Conservation (phyloP, 2,113 vertebrate species). For the Otolemur garnettii region DNA sequence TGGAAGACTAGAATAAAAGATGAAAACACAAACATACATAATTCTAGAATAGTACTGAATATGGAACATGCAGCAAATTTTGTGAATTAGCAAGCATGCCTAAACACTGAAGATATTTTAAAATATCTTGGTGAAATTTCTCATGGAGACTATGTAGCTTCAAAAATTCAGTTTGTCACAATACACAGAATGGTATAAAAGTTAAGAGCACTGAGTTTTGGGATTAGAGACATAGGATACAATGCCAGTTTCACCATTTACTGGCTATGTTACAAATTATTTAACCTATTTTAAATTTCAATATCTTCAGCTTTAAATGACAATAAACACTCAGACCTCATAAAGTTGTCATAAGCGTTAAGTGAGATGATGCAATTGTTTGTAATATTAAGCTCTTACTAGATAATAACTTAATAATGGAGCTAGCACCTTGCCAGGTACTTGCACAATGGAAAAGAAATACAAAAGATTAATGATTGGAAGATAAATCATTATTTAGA, state of each 20-base stretch:
- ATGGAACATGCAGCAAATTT: background rate
- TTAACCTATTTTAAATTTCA: background rate
- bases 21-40: background rate
- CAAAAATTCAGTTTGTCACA: constrained; percentile 30
- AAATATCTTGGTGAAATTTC: constrained; percentile 47
- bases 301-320: background rate
- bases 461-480: background rate
- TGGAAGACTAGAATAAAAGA: constrained; percentile 5
- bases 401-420: constrained; percentile 28
- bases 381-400: constrained; percentile 20
- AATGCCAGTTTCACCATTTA: background rate
- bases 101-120: background rate
- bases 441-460: constrained; percentile 21
- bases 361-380: background rate
- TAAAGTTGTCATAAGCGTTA: background rate
- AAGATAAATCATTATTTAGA: background rate
- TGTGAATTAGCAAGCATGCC: background rate
- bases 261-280: background rate
- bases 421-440: background rate
- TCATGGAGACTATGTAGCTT: background rate
- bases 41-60: background rate
- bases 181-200: background rate
- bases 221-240: background rate
- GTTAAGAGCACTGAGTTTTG: background rate
- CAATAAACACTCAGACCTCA: background rate